These are phyloP conservation scores for Phoenicopterus ruber DNA, from an alignment of 2,113 vertebrate genomes.

Conservation along the genomic window DNA sequence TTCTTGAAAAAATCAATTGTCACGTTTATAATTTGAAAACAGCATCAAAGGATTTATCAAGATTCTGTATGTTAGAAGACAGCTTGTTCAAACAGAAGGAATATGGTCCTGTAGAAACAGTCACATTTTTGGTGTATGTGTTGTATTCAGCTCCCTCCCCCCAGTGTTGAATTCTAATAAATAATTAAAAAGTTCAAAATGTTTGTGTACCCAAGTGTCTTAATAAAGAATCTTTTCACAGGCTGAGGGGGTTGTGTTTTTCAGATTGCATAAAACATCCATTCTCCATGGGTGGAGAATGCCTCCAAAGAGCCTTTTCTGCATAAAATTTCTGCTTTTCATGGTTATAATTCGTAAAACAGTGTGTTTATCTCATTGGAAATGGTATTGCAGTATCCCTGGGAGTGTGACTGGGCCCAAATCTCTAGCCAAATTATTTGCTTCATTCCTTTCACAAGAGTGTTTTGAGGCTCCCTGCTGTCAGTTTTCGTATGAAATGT, in stretches of 20 bases:
- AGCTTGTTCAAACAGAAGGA: neutral
- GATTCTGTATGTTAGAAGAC: neutral
- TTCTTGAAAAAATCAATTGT: neutral
- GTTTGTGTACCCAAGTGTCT: neutral
- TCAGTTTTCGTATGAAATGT: neutral
- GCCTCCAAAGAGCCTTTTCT: neutral
- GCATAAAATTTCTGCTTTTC: neutral
- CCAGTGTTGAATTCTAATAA: neutral
- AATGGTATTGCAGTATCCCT: neutral
- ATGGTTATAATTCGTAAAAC: neutral
- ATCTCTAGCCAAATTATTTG: neutral
- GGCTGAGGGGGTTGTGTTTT: neutral
- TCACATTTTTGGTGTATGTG: neutral
- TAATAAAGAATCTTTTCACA: neutral
- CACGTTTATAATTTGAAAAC: neutral
- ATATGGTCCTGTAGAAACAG: conserved; percentile 28
- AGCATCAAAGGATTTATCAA: neutral
- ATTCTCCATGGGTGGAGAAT: neutral
- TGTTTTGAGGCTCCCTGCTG: neutral
- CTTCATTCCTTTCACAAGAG: neutral
- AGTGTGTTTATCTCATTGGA: neutral
- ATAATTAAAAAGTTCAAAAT: conserved; percentile 2
- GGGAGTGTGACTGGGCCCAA: neutral
- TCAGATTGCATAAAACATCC: neutral
- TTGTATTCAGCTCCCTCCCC: neutral